Conservation (phyloP, 2,113 vertebrate genomes). For the human (Homo sapiens) region GRCh38 chr6:111890501-111891000, state of each 20-base stretch:
- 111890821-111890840: background rate
- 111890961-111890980: background rate
- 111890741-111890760: conserved; percentile 23
- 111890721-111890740: conserved; percentile 34
- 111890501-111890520: background rate
- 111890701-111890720: background rate
- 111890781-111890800: background rate
- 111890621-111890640: conserved; percentile 8
- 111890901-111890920: background rate
- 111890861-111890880: background rate
- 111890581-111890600: background rate
- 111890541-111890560: conserved; percentile 23
- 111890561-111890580: background rate
- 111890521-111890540: background rate
- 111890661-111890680: conserved; percentile 38
- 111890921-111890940: background rate
- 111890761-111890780: background rate
- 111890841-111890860: conserved; percentile 15
- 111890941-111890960: background rate
- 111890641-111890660: background rate
- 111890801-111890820: background rate
- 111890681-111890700: background rate
- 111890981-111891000: no score
- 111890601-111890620: background rate
- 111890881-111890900: background rate